Evolutionary conservation across 1,140 invertebrate genomes (phyloP).

Genomic region (Habropoda laboriosa): DNA sequence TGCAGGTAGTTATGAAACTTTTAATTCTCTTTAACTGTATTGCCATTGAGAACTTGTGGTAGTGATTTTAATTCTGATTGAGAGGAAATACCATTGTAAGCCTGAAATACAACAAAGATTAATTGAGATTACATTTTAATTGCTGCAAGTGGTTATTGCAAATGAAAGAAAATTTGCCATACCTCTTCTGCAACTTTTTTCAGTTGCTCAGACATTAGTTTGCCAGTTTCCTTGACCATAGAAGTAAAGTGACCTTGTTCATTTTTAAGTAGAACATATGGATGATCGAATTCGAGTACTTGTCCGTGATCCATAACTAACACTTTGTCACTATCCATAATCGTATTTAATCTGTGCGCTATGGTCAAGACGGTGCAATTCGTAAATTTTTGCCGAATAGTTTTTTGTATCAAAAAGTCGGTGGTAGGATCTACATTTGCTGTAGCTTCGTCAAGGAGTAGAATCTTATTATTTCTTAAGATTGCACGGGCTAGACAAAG

Average conservation of each 20-base stretch:
- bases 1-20: background rate
- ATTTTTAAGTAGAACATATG: constrained; percentile 82
- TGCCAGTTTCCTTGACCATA: constrained; percentile 82
- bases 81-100: constrained; percentile 8
- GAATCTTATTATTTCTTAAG: constrained; percentile 85
- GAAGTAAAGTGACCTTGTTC: constrained; percentile 74
- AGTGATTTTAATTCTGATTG: background rate
- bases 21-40: background rate
- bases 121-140: background rate
- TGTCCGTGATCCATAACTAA: constrained; percentile 80
- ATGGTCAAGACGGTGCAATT: constrained; percentile 86
- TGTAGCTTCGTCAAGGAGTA: constrained; percentile 89
- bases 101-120: constrained; percentile 37
- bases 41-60: background rate
- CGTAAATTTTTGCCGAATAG: constrained; percentile 84
- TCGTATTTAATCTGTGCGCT: constrained; percentile 83
- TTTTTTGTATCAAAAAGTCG: constrained; percentile 85
- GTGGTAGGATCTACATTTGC: constrained; percentile 87
- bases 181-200: constrained; percentile 78
- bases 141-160: background rate
- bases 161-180: background rate
- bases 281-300: constrained; percentile 84
- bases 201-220: constrained; percentile 74
- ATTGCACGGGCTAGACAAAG: constrained; percentile 89
- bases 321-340: constrained; percentile 82